Percentiles rank a stretch among this genome's conserved stretches.
Evolutionary conservation across 2,888 invertebrate species (phyloP).

Genomic region (Acanthosepion lycidas): DNA sequence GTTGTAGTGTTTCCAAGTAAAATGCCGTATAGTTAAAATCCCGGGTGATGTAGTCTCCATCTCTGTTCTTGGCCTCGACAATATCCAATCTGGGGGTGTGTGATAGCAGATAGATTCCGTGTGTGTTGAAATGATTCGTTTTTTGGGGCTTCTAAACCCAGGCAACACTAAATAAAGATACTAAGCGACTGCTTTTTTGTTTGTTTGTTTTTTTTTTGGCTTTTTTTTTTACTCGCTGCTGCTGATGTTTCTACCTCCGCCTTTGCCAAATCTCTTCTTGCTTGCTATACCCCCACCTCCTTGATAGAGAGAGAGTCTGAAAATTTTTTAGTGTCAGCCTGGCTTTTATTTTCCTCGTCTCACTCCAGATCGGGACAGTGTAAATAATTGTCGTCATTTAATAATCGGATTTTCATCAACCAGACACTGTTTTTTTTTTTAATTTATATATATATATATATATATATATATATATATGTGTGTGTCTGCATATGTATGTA

Average conservation of each 20-base stretch:
- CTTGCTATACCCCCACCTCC: background rate
- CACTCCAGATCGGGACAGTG: too few relatives aligned
- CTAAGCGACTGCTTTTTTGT: background rate
- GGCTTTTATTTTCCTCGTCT: too few relatives aligned
- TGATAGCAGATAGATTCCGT: background rate
- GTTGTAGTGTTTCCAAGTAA: too few relatives aligned
- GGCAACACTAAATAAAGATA: background rate
- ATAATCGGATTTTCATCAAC: too few relatives aligned
- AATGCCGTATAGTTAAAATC: background rate
- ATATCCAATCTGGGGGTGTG: background rate
- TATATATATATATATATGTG: too few relatives aligned
- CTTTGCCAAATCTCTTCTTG: background rate
- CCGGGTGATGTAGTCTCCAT: background rate
- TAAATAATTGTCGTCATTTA: too few relatives aligned
- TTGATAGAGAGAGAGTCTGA: too few relatives aligned
- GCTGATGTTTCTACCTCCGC: background rate
- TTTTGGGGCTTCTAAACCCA: background rate
- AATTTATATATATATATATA: too few relatives aligned
- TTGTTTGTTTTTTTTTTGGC: too few relatives aligned
- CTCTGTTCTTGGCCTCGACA: background rate
- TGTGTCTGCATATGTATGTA: too few relatives aligned
- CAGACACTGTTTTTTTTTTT: too few relatives aligned
- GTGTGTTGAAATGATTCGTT: background rate
- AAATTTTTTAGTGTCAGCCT: too few relatives aligned
- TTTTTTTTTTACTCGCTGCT: background rate